Base-by-base conservation (phyloP, 2,888 invertebrate species). In the Drosophila greeni region DNA sequence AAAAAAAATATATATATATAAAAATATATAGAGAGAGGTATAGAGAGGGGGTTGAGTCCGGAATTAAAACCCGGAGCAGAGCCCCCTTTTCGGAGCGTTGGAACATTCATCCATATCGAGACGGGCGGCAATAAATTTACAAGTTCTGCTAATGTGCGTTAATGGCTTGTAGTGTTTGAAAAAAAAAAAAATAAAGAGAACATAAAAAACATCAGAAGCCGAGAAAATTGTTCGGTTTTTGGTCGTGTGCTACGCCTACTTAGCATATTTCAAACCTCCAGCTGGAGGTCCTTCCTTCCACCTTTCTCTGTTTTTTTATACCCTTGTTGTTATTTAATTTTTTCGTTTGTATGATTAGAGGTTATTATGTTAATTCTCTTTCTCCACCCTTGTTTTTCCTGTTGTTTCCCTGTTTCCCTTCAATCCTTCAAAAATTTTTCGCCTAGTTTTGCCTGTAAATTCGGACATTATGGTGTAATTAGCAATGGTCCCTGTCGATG, bases 331-430 rank as follows among this genome's bases (percentile, higher is more conserved):
- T 81, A 74, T 80, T 84, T 76, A 82, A 75, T 79, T 84, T 61
- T 79, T 84, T 82, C 79, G 82, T 79, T 80, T 82, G 80, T 82
- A 69, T 82, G 84, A 82, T 84, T 84, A 80, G 70, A 82, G 84
- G 84, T 76, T 80, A 82, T 84, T 84, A 84, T 84, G 80, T 76
- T 84, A 82, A 84, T 84, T 82, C 70, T 34, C 67, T 42, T 84
- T 82, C 70, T 34, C 67, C 48, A 33, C 43, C 20, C 45, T 23
- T 42, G 18, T 3, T 39, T 43, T 39, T 43, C 36, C n/a, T n/a
- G n/a, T n/a, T n/a, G n/a, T n/a, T n/a, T 29, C 51, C 9, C 23
- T 48, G 18, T 6, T 18, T 6, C 20, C 3, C n/a, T 20, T 55
- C 58, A 53, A 58, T 57, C 33, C 58, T 34, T 34, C 1, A 42